Conservation (phyloP, 1,140 invertebrate species). For the Trissolcus basalis region DNA sequence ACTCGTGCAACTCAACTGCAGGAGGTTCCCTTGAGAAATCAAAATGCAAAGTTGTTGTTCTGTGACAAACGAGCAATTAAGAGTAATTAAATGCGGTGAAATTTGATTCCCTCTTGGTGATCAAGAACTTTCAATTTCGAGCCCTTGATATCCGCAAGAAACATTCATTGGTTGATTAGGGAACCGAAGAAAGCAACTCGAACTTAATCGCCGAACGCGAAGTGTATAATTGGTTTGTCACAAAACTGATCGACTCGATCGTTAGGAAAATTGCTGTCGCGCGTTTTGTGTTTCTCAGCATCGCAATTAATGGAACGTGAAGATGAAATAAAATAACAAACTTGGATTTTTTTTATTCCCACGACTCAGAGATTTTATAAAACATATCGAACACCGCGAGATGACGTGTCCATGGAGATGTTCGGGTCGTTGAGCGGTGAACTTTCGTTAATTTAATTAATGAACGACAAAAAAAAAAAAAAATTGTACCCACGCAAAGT, state of each 20-base stretch:
- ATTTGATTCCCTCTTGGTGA: conserved; percentile 39
- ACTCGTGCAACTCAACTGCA: no score
- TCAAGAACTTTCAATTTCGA: conserved; percentile 40
- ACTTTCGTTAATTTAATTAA: conserved; percentile 15
- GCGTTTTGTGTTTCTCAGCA: no score
- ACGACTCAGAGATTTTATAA: no score
- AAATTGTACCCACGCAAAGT: no score
- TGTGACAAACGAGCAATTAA: conserved; percentile 45
- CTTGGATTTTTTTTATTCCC: no score
- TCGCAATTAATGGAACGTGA: no score
- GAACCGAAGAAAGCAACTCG: conserved; percentile 39
- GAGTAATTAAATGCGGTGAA: conserved; percentile 33
- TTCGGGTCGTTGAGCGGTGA: conserved; percentile 17
- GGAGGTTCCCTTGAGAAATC: conserved; percentile 37
- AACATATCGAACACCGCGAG: no score
- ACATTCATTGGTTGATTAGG: conserved; percentile 40
- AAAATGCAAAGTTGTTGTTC: conserved; percentile 42
- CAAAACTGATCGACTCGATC: conserved; percentile 18
- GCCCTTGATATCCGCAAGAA: conserved; percentile 23
- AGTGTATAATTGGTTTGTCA: conserved; percentile 30
- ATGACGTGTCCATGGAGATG: neutral
- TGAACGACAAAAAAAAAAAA: no score
- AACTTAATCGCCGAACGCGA: conserved; percentile 29
- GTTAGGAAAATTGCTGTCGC: no score
- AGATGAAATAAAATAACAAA: no score